A percentile compares a stretch with the other conserved stretches of the same genome.
Evolutionary conservation across 2,888 invertebrate genomes (phyloP).

Genomic region (Pycnomerus fuliginosus): DNA sequence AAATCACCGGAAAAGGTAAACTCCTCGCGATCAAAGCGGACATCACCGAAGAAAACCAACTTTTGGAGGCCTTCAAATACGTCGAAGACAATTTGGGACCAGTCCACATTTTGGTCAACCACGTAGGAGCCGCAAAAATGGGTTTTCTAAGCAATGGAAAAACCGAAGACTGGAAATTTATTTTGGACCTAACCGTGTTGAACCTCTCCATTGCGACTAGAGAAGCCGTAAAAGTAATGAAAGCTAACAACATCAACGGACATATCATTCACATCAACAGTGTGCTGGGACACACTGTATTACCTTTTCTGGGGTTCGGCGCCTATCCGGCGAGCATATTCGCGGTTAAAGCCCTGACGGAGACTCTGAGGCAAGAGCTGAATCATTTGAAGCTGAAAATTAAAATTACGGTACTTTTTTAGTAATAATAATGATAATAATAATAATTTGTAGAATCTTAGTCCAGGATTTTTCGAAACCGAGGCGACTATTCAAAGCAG

Average conservation of each 20-base stretch:
- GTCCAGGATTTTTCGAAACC: too few species aligned
- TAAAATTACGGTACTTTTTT: constrained; percentile 45
- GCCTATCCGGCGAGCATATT: constrained; percentile 41
- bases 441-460: too few species aligned
- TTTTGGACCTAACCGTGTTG: constrained; percentile 30
- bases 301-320: constrained; percentile 28
- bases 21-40: constrained; percentile 46
- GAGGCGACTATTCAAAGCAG: too few species aligned
- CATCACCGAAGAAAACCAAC: constrained; percentile 43
- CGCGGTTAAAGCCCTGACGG: constrained; percentile 45
- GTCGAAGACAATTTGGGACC: constrained; percentile 43
- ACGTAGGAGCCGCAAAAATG: constrained; percentile 41
- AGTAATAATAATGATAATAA: too few species aligned
- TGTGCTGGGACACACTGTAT: constrained; percentile 32
- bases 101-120: constrained; percentile 48
- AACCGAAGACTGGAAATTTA: constrained; percentile 28
- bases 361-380: constrained; percentile 46
- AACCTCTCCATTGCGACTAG: constrained; percentile 30
- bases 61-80: constrained; percentile 43
- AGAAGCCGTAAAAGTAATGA: constrained; percentile 33
- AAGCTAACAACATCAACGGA: constrained; percentile 28
- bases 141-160: constrained; percentile 35
- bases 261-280: constrained; percentile 37
- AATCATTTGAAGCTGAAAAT: constrained; percentile 39
- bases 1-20: constrained; percentile 36